These are phyloP conservation scores for Pseudobourletiella spinata DNA, from an alignment of 1,140 invertebrate genomes.

Conservation along the genomic window DNA sequence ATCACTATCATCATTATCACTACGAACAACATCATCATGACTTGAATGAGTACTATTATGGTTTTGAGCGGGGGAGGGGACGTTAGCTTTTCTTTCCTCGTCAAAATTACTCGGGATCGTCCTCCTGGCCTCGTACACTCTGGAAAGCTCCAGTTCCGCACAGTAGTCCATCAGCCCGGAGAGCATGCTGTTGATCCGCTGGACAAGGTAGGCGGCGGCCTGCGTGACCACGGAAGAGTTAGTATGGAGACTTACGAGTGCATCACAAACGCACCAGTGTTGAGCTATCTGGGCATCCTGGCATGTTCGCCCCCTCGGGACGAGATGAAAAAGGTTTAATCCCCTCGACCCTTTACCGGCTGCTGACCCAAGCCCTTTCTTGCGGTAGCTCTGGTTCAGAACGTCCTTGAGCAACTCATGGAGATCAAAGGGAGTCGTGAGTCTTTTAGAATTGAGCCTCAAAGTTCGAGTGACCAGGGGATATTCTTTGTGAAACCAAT, in stretches of 20 bases:
- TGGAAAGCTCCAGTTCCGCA: slow-evolving; percentile 26
- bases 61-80: neutral
- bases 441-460: slow-evolving; percentile 38
- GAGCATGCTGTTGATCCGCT: slow-evolving; percentile 17
- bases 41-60: neutral
- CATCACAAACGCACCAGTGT: slow-evolving; percentile 33
- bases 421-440: slow-evolving; percentile 36
- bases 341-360: neutral
- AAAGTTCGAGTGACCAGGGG: slow-evolving; percentile 19
- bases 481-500: slow-evolving; percentile 25
- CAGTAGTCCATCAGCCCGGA: slow-evolving; percentile 4
- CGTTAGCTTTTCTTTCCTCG: neutral
- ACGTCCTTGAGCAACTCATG: slow-evolving; percentile 30
- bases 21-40: too few species aligned
- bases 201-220: slow-evolving; percentile 22
- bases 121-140: slow-evolving; percentile 20
- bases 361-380: neutral
- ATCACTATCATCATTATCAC: neutral
- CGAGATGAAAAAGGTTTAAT: slow-evolving; percentile 18
- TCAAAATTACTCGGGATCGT: neutral
- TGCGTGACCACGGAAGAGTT: slow-evolving; percentile 9
- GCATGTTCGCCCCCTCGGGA: slow-evolving; percentile 24
- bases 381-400: neutral
- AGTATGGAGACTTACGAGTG: slow-evolving; percentile 13
- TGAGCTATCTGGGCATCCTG: slow-evolving; percentile 24